phyloP scores from a whole-genome alignment of 2,888 invertebrate species.

The Drosophila lutescens region DNA sequence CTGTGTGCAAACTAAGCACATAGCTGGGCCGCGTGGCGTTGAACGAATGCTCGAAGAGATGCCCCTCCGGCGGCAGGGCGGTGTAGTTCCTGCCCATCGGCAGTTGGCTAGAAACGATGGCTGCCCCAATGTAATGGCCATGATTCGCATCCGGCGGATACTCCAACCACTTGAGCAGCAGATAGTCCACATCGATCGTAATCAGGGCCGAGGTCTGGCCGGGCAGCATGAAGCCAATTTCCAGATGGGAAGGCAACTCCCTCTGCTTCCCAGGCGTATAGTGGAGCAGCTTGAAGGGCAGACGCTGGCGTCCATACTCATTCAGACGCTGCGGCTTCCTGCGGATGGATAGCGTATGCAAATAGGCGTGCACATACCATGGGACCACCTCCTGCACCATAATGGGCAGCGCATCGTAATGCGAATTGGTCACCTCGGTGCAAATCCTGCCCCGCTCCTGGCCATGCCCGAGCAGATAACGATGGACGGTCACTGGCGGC shows the following conservation, averaged over 20 bases:
- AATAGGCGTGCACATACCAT: slow-evolving; percentile 95
- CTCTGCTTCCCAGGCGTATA: slow-evolving; percentile 93
- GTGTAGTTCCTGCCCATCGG: slow-evolving; percentile 92
- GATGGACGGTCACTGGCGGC: slow-evolving; percentile 90
- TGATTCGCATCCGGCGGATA: slow-evolving; percentile 99
- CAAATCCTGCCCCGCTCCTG: slow-evolving; percentile 96
- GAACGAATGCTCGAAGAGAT: slow-evolving; percentile 88
- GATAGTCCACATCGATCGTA: slow-evolving; percentile 95
- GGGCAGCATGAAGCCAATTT: slow-evolving; percentile 92
- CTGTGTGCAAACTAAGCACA: slow-evolving; percentile 90
- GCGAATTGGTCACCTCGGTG: slow-evolving; percentile 92
- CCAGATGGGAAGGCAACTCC: slow-evolving; percentile 93
- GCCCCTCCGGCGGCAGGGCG: slow-evolving; percentile 89
- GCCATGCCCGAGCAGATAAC: slow-evolving; percentile 94
- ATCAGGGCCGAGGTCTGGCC: slow-evolving; percentile 92
- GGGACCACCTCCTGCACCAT: slow-evolving; percentile 95
- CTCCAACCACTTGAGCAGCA: slow-evolving; percentile 99
- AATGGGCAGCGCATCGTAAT: slow-evolving; percentile 90
- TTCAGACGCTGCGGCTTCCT: slow-evolving; percentile 34
- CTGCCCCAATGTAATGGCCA: slow-evolving; percentile 97
- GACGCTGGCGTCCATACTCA: slow-evolving; percentile 46
- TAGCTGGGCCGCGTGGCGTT: slow-evolving; percentile 88
- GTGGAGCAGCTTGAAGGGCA: slow-evolving; percentile 86
- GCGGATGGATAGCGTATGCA: slow-evolving; percentile 89
- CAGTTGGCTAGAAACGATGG: slow-evolving; percentile 91